Evolutionary conservation across 2,797 vertebrate genomes (phyloP), one percentile per base, ranked within the genome.

Genomic region (Gymnothorax reevesii): DNA sequence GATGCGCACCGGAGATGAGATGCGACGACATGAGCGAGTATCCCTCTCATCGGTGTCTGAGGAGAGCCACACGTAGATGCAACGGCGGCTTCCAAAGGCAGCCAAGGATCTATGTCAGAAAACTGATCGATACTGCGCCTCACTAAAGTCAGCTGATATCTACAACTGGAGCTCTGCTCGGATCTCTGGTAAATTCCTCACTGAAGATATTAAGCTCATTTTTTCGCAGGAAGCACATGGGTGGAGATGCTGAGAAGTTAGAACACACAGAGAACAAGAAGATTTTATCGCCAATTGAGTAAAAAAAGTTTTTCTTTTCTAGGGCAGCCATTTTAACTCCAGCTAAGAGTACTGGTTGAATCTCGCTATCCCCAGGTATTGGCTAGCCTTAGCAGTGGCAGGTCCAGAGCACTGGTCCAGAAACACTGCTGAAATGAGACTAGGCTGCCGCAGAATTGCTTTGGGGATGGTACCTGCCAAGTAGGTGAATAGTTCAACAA

Each of bases 401-500:
- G 52, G 20, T 7, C 12, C 25, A 22, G 20, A 27, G 77, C 20
- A 9, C 4, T 80, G n/a, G 0, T 66, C 17, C 52, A 22, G n/a
- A 80, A 3, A 2, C n/a, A 6, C 49, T 15, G 75, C 75, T 20
- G 42, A 79, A 54, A 79, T 3, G 49, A 80, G 52, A 52, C 52
- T 80, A 10, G 15, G 22, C 49, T 27, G 12, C 52, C 59, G 57
- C 33, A 49, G 59, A 66, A 49, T 22, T 62, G 7, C 42, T 66
- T 7, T 2, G 17, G 83, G 33, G 17, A 84, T 17, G 59, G 1
- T 49, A 42, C 42, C 27, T 66, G 83, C 83, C 83, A 84, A 49
- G 60, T 84, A 62, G 60, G 59, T 62, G 82, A 62, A 25, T 25
- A 7, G 49, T 83, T 60, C 59, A 62, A 83, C 57, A 69, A 59